These are phyloP conservation scores for Tupiocoris notatus DNA, from an alignment of 2,888 invertebrate species.

Conservation along the genomic window DNA sequence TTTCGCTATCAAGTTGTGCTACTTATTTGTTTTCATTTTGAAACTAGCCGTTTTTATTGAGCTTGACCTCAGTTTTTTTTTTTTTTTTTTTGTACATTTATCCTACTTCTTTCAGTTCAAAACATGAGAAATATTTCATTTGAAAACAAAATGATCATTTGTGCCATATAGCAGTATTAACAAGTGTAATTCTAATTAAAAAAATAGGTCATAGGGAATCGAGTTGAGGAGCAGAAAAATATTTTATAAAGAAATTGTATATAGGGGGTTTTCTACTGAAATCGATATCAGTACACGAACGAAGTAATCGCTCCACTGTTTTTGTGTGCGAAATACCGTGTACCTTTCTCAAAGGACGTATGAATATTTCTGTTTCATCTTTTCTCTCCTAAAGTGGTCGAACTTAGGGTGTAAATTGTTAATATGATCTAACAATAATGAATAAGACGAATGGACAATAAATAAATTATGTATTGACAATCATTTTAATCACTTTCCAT, in stretches of 20 bases:
- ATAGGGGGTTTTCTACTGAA: slow-evolving; percentile 14
- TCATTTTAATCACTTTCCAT: no score
- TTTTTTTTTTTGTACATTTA: neutral
- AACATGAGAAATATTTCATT: neutral
- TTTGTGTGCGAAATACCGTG: neutral
- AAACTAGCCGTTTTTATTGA: neutral
- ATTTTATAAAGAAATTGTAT: slow-evolving; percentile 13
- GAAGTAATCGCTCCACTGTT: slow-evolving; percentile 4
- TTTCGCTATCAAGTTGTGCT: neutral
- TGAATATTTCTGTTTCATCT: neutral
- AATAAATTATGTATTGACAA: slow-evolving; percentile 28
- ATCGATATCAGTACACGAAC: slow-evolving; percentile 2
- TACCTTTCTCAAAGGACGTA: neutral
- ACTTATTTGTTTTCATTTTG: neutral
- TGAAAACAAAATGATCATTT: slow-evolving; percentile 20
- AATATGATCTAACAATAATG: slow-evolving; percentile 31
- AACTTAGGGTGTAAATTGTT: slow-evolving; percentile 23
- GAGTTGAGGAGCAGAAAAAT: neutral
- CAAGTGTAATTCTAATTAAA: slow-evolving; percentile 21
- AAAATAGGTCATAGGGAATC: slow-evolving; percentile 10
- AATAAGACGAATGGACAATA: slow-evolving; percentile 28
- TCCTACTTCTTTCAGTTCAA: neutral
- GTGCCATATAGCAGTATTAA: slow-evolving; percentile 36
- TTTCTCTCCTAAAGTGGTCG: neutral
- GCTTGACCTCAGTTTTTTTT: neutral